A percentile compares a stretch with the other conserved stretches of the same genome.
Conservation (phyloP, 2,797 vertebrate species). For the Phrynocephalus forsythii region DNA sequence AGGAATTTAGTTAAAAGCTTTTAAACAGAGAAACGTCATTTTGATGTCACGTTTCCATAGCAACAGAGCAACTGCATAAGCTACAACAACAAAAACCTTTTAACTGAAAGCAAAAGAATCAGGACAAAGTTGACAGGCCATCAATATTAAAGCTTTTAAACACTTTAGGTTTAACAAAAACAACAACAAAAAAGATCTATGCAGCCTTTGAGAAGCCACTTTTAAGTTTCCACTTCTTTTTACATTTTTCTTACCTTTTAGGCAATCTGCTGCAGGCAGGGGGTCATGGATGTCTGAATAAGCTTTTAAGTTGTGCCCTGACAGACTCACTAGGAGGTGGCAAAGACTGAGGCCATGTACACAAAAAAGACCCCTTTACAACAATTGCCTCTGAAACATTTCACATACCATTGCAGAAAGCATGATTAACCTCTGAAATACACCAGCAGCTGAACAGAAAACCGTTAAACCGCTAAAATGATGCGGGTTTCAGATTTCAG, state of each 20-base stretch:
- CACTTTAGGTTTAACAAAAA: conserved; percentile 77
- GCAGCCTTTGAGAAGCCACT: conserved; percentile 74
- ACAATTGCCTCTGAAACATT: conserved; percentile 10
- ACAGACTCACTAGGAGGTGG: conserved; percentile 74
- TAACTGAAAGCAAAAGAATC: conserved; percentile 98
- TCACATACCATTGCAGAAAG: conserved; percentile 51
- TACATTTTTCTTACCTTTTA: conserved; percentile 71
- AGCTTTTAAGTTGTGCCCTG: conserved; percentile 79
- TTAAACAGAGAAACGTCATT: conserved; percentile 98
- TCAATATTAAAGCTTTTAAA: conserved; percentile 92
- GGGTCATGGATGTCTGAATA: conserved; percentile 74
- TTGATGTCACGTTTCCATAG: conserved; percentile 99
- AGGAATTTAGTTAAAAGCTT: conserved; percentile 99
- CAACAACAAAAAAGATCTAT: conserved; percentile 63
- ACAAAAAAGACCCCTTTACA: conserved; percentile 51
- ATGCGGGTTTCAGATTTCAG: conserved; percentile 56
- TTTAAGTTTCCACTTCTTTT: conserved; percentile 77
- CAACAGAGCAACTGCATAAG: conserved; percentile 92
- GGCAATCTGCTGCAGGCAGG: conserved; percentile 71
- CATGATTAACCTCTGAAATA: conserved; percentile 30
- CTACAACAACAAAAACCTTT: conserved; percentile 99
- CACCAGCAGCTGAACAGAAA: conserved; percentile 61
- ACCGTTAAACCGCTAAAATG: conserved; percentile 67
- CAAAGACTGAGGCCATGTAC: conserved; percentile 69
- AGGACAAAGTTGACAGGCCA: conserved; percentile 87